Base-by-base conservation (phyloP, 2,113 vertebrate genomes). In the Podiceps cristatus region DNA sequence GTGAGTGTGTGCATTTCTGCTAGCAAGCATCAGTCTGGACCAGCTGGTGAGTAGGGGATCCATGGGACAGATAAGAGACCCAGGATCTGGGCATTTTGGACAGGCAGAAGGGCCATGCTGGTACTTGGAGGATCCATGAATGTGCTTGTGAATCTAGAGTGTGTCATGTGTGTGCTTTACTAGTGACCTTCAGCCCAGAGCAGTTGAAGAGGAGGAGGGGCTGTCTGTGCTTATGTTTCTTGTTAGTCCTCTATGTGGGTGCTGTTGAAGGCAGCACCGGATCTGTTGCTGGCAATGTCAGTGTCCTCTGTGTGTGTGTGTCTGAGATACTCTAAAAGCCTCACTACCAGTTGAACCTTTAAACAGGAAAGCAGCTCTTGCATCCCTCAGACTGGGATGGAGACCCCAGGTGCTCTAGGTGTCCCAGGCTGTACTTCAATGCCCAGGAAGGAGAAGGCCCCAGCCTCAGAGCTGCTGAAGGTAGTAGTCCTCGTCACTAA, bases 201-300 rank as follows among this genome's bases (percentile, higher is more conserved):
- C 15, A 69, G 16, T 3, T 0, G 0, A 77, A 44, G 33, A 47
- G 8, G 22, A 89, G 19, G 7, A 27, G 3, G 3, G 8, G 5
- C 15, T 67, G 6, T 15, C 14, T 58, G 16, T 25, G 17, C 17
- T 62, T 58, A 37, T 3, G 1, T 13, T 80, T 62, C n/a, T 44
- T 17, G 14, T 42, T n/a, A 49, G 28, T 45, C 13, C 31, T 86
- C 14, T 33, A 7, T 20, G 28, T 12, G 16, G 10, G 13, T n/a
- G 22, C 10, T 64, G n/a, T 17, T 59, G 33, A 88, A 73, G 22
- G 23, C 14, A 50, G n/a, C 18, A 23, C 9, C 7, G 14, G 35
- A 5, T 22, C 33, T 37, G 44, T 25, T 17, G 7, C 37, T 40
- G 31, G n/a, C 13, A 50, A 24, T 50, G 49, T 50, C 49, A 50